Conservation (phyloP, 2,113 vertebrate species). For the Lophotis ruficrista region DNA sequence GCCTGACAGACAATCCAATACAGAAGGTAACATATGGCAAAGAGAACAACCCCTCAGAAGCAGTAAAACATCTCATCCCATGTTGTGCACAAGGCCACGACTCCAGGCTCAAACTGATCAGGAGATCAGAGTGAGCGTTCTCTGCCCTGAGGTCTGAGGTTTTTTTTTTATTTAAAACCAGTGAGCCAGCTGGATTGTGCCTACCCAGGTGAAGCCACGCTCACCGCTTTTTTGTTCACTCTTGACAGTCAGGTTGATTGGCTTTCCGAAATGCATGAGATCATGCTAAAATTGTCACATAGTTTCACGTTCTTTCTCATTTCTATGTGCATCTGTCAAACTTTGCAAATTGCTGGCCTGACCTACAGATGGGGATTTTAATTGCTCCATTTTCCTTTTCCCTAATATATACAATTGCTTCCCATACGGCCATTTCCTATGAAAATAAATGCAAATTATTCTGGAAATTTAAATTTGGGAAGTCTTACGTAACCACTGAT, state of each 20-base stretch:
- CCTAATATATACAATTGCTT: background rate
- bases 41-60: background rate
- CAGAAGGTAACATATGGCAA: background rate
- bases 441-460: background rate
- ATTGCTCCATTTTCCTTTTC: background rate
- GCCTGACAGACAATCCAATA: background rate
- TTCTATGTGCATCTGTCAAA: background rate
- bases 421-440: background rate
- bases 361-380: background rate
- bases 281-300: background rate
- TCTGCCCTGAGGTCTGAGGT: too few relatives aligned
- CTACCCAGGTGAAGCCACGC: background rate
- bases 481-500: background rate
- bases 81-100: background rate
- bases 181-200: too few relatives aligned
- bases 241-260: background rate
- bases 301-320: background rate
- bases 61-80: fast-evolving
- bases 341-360: background rate
- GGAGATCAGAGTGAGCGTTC: too few relatives aligned
- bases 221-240: background rate
- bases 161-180: background rate
- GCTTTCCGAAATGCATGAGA: background rate
- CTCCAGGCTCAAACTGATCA: background rate
- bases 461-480: background rate